Conservation (phyloP, 2,797 vertebrate genomes). For the Takifugu ocellatus region DNA sequence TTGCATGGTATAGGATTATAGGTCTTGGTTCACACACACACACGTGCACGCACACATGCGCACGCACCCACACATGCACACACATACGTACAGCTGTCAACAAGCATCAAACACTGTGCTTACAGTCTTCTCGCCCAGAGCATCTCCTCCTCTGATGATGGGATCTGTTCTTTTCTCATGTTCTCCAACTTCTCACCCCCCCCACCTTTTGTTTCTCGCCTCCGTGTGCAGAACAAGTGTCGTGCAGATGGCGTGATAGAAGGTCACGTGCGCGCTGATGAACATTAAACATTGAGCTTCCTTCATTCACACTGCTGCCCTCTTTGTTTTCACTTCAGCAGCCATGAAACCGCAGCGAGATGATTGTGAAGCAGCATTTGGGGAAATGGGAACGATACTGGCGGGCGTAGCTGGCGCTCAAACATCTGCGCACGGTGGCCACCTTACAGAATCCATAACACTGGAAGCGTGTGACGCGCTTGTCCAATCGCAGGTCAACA, state of each 20-base stretch:
- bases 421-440: background rate
- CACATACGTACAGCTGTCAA: constrained; percentile 59
- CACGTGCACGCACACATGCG: background rate
- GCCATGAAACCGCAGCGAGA: constrained; percentile 27
- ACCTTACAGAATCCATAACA: no score
- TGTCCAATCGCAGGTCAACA: no score
- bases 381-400: constrained; percentile 6
- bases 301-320: no score
- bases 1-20: constrained; percentile 60
- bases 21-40: constrained; percentile 29
- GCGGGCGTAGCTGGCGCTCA: no score
- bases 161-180: constrained; percentile 32
- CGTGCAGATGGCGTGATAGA: constrained; percentile 41
- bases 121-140: constrained; percentile 40
- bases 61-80: constrained; percentile 11
- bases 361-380: constrained; percentile 28
- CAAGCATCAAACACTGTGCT: constrained; percentile 56
- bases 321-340: constrained; percentile 5
- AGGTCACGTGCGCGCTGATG: constrained; percentile 37
- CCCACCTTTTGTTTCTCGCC: constrained; percentile 7
- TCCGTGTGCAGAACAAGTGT: constrained; percentile 26
- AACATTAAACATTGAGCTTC: constrained; percentile 57
- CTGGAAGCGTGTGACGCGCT: no score
- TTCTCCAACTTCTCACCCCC: constrained; percentile 34
- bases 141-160: constrained; percentile 29